Base-by-base conservation (phyloP, 2,113 vertebrate species). In the Paracanthobrama guichenoti region DNA sequence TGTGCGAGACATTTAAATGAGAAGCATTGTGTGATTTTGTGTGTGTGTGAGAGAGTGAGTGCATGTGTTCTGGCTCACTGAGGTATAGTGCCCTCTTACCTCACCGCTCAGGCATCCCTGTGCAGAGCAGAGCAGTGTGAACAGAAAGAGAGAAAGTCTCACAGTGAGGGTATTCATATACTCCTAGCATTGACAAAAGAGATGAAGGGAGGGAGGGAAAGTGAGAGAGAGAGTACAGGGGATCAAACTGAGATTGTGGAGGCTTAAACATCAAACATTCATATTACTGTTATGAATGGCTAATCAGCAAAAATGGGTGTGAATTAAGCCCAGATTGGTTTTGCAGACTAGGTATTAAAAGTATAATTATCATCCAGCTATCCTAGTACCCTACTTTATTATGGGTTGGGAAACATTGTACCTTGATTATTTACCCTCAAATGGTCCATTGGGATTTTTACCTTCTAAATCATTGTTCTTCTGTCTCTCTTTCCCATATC, bases 121-220 rank as follows among this genome's bases (percentile, higher is more conserved):
- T 92, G 93, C 90, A 89, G 91, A 94, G 79, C 91, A 92, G 92
- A 94, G 82, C 73, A 76, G 55, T 84, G 84, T 87, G 87, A 88
- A 88, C 67, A 64, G 71, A 91, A 90, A 93, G 93, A 93, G 93
- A 92, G 90, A 83, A 81, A 89, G 91, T 93, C 93, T 93, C 93
- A 95, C 93, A 94, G 92, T 93, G 93, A 90, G 93, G 90, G 92
- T 91, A 95, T 95, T 95, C 94, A 95, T 93, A 90, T 88, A 90
- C 90, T 88, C 90, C 87, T 92, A 82, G 78, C 83, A 86, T 79
- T 93, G 92, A 89, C 90, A 91, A 91, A 95, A 91, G 87, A 90
- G 84, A 88, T 71, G 86, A 87, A 90, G 86, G 89, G 71, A 85
- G 86, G 89, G 84, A 81, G 82, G 67, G 67, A 83, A 69, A 72